phyloP scores from a whole-genome alignment of 2,113 vertebrate genomes.

The Dascyllus trimaculatus region DNA sequence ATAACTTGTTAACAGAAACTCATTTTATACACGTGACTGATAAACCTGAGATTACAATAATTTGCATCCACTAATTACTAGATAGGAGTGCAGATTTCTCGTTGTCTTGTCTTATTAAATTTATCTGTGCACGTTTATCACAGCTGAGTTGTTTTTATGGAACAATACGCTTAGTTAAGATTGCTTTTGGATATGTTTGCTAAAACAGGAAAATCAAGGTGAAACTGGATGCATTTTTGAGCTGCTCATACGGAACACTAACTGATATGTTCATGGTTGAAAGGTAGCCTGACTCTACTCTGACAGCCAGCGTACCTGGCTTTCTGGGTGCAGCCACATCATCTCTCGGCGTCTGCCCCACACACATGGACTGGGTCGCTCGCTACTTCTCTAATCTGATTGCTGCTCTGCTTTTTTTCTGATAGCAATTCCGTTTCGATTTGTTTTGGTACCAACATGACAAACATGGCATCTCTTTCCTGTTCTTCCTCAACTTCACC shows the following conservation, averaged over 20 bases:
- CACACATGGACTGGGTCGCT: neutral
- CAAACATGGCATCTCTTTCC: neutral
- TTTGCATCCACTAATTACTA: neutral
- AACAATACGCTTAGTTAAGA: neutral
- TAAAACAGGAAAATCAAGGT: neutral
- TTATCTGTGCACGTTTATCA: neutral
- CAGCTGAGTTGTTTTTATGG: neutral
- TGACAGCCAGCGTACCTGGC: conserved; percentile 8
- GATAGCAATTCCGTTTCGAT: neutral
- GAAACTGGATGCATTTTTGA: neutral
- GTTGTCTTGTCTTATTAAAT: neutral
- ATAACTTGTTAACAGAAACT: no score
- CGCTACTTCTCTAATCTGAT: neutral
- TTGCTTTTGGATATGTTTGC: neutral
- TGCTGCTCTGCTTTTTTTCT: neutral
- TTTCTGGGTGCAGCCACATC: neutral
- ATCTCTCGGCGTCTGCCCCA: neutral
- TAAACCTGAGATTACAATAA: neutral
- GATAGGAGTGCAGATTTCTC: neutral
- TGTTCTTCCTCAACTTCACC: neutral
- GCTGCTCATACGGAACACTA: conserved; percentile 2
- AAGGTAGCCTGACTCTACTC: conserved; percentile 10
- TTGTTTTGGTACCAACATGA: neutral
- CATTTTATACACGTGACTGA: no score
- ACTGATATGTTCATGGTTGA: conserved; percentile 7